phyloP scores from a whole-genome alignment of 35 echinoderm and acorn worm genomes.

The Eucidaris tribuloides region DNA sequence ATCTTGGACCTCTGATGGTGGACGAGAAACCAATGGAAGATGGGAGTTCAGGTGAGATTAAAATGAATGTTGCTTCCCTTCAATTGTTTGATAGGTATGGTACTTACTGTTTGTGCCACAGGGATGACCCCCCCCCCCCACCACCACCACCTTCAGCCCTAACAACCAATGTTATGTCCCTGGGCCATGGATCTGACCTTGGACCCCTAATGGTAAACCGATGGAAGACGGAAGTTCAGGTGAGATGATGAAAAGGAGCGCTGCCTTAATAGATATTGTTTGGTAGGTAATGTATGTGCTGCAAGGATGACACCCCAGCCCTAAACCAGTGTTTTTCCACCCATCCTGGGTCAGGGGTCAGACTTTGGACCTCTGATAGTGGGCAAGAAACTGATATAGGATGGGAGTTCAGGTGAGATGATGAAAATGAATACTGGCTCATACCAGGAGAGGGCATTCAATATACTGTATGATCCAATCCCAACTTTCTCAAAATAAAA shows the following conservation, averaged over 20 bases:
- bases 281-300: background rate
- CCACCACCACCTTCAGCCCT: too few relatives aligned
- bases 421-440: background rate
- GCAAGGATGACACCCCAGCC: background rate
- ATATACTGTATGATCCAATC: too few relatives aligned
- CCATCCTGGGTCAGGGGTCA: conserved; percentile 17
- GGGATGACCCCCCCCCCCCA: background rate
- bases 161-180: too few relatives aligned
- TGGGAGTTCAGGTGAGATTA: conserved; percentile 66
- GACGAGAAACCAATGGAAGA: conserved; percentile 81
- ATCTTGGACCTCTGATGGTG: conserved; percentile 35
- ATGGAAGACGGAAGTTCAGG: conserved; percentile 79
- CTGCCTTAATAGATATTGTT: too few relatives aligned
- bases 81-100: too few relatives aligned
- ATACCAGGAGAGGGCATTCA: too few relatives aligned
- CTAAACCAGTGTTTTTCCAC: too few relatives aligned
- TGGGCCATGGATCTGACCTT: conserved; percentile 5
- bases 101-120: background rate
- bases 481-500: too few relatives aligned
- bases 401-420: conserved; percentile 72
- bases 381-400: conserved; percentile 73
- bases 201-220: conserved; percentile 69
- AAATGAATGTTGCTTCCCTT: background rate
- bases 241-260: background rate
- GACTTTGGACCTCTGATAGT: conserved; percentile 34